phyloP scores from a whole-genome alignment of 2,797 vertebrate species.

The Mionectes olivaceus region DNA sequence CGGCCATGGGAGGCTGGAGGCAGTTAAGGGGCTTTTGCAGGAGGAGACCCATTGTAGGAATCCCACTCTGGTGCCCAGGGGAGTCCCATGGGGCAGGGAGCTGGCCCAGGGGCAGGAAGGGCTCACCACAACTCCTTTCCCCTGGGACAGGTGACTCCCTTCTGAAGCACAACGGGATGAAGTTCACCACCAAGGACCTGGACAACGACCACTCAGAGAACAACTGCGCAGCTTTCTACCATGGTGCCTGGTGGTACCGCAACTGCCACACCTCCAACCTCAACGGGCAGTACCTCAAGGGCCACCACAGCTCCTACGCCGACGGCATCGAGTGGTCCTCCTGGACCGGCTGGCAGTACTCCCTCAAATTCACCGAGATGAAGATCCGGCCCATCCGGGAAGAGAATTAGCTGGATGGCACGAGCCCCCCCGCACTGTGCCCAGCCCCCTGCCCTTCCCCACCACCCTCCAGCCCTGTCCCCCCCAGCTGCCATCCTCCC shows the following conservation, averaged over 20 bases:
- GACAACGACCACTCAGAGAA: slow-evolving; percentile 98
- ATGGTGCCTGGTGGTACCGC: slow-evolving; percentile 98
- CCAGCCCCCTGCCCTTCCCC: background rate
- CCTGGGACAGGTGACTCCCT: slow-evolving; percentile 87
- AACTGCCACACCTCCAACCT: slow-evolving; percentile 99
- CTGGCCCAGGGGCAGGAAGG: background rate
- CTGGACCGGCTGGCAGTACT: slow-evolving; percentile 99
- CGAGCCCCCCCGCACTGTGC: rapidly evolving
- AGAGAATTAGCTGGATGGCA: slow-evolving; percentile 76
- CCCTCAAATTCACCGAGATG: slow-evolving; percentile 97
- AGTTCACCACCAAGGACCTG: slow-evolving; percentile 96
- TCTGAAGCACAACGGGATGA: slow-evolving; percentile 96
- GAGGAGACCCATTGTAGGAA: background rate
- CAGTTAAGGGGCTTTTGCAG: background rate
- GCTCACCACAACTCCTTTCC: background rate
- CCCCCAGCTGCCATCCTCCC: background rate
- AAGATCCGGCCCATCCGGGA: slow-evolving; percentile 92
- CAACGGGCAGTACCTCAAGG: slow-evolving; percentile 95
- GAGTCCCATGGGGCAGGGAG: background rate
- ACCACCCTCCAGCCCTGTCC: background rate
- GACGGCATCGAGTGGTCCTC: slow-evolving; percentile 98
- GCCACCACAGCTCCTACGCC: slow-evolving; percentile 95
- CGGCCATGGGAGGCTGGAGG: background rate
- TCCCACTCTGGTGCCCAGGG: background rate
- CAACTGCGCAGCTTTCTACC: slow-evolving; percentile 97